Evolutionary conservation across 2,113 vertebrate species (phyloP).

Genomic region (Elephas maximus): DNA sequence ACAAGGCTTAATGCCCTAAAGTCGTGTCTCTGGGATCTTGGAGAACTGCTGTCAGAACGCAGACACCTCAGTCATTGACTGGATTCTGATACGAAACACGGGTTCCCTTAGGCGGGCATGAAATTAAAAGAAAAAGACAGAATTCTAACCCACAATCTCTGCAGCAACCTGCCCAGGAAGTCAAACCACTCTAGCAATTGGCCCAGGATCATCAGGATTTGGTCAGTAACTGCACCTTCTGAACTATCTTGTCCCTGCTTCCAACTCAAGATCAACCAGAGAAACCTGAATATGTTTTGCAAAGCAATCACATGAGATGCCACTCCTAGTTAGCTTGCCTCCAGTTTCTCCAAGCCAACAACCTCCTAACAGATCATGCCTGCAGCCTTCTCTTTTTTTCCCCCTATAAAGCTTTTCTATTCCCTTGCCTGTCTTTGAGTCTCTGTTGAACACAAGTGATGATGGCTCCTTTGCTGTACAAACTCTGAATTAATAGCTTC

Average conservation of each 20-base stretch:
- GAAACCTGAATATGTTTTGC: neutral
- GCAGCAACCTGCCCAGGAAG: too few relatives aligned
- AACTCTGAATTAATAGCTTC: too few relatives aligned
- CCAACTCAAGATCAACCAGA: neutral
- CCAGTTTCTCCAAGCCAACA: too few relatives aligned
- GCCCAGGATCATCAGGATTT: neutral
- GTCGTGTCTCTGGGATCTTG: neutral
- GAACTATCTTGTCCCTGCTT: neutral
- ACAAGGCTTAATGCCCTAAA: neutral
- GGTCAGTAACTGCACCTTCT: neutral
- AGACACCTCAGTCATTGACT: neutral
- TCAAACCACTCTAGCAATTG: neutral
- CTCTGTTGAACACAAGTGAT: too few relatives aligned
- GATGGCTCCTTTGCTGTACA: too few relatives aligned
- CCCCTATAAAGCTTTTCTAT: too few relatives aligned
- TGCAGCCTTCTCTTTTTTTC: too few relatives aligned
- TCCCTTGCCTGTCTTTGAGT: too few relatives aligned
- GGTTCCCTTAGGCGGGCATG: neutral
- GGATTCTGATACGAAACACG: slow-evolving; percentile 29
- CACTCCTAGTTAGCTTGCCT: too few relatives aligned
- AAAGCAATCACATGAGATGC: neutral
- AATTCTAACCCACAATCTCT: neutral
- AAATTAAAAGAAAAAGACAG: neutral
- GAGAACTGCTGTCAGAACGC: neutral
- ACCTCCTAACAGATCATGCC: too few relatives aligned